These are phyloP conservation scores for Paratilapia polleni DNA, from an alignment of 2,113 vertebrate genomes.

Conservation along the genomic window DNA sequence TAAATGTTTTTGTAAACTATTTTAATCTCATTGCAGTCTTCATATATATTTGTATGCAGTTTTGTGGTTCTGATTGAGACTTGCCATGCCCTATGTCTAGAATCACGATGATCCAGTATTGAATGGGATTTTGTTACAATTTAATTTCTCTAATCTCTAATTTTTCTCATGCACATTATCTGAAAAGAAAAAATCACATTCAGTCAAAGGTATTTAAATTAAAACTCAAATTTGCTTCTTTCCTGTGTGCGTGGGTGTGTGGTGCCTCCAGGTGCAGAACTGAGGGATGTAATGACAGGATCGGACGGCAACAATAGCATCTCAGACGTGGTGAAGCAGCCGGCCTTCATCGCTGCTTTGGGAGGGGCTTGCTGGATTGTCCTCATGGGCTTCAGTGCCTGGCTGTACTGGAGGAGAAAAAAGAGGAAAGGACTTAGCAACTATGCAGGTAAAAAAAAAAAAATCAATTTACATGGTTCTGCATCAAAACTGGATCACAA, in stretches of 20 bases:
- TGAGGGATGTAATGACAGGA: slow-evolving; percentile 89
- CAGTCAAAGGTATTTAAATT: not conserved
- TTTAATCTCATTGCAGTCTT: too few species aligned
- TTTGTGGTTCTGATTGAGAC: too few species aligned
- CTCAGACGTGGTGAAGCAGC: slow-evolving; percentile 95
- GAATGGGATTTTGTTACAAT: not conserved
- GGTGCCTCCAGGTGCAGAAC: slow-evolving; percentile 70
- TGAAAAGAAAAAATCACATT: not conserved
- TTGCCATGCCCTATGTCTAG: not conserved
- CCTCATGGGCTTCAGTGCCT: slow-evolving; percentile 97
- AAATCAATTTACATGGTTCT: slow-evolving; percentile 58
- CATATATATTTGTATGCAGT: too few species aligned
- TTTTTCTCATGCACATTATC: not conserved
- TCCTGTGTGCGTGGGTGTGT: slow-evolving; percentile 3
- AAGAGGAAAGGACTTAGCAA: slow-evolving; percentile 98
- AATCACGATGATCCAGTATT: not conserved
- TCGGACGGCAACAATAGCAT: slow-evolving; percentile 91
- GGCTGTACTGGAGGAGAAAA: slow-evolving; percentile 96
- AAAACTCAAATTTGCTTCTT: slow-evolving; percentile 10
- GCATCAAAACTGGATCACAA: slow-evolving; percentile 55
- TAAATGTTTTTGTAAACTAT: too few species aligned
- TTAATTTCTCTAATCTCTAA: not conserved
- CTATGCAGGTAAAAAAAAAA: slow-evolving; percentile 86
- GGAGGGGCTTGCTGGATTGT: slow-evolving; percentile 97
- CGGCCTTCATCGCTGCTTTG: slow-evolving; percentile 94